Base-by-base conservation (phyloP, 2,113 vertebrate species). In the Lethenteron camtschaticum region DNA sequence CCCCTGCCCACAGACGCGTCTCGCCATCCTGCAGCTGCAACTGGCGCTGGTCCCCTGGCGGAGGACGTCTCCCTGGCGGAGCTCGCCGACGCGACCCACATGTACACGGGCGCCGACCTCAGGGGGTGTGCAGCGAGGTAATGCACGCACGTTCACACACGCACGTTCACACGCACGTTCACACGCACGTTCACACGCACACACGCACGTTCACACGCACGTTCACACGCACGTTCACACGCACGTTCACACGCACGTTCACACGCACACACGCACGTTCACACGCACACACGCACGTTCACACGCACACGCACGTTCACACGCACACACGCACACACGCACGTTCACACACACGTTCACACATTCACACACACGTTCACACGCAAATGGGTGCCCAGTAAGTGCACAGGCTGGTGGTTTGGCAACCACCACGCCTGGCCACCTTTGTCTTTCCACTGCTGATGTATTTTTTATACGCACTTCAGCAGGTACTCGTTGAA, bases 31-130 rank as follows among this genome's bases (percentile, higher is more conserved):
- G n/a, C 63, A 24, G n/a, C 63, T n/a, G 24, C 63, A 11, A 24
- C 9, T 66, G 63, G n/a, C 79, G 5, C 76, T 71, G 68, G 87
- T 96, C 82, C 87, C 0, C 9, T 89, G 71, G 81, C 79, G 71
- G 18, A 73, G 57, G 75, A 73, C 0, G 73, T 92, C 2, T 78
- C 86, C 76, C 69, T 84, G 74, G 57, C 73, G 13, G 75, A 80
- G 55, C 79, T 99, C n/a, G 88, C 89, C 14, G 86, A 86, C 74
- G 84, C 83, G 75, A 90, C 89, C 0, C 74, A 83, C 6, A 90
- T 89, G 13, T 99, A 85, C 1, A 90, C 96, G 2, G 94, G 89
- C 55, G 90, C 94, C 10, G 94, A 99, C 76, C 83, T 99, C 58
- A 83, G 81, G 1, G 90, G 1, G 82, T 99, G 73, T 89, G 92